Evolutionary conservation across 1,140 invertebrate genomes (phyloP).

Genomic region (Andricus grossulariae): DNA sequence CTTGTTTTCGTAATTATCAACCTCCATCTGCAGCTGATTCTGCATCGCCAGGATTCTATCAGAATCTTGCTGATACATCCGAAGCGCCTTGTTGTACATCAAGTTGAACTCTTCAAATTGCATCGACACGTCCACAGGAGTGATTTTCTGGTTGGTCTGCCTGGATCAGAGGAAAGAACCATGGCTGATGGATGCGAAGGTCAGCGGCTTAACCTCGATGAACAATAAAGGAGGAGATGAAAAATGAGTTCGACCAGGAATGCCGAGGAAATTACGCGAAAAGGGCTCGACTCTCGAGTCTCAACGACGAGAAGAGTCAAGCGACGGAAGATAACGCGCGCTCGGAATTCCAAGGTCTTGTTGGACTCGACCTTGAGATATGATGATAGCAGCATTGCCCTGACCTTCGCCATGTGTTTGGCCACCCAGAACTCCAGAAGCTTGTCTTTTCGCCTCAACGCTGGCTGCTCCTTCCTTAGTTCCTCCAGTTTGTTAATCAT

Average conservation of each 20-base stretch:
- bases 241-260: slow-evolving; percentile 30
- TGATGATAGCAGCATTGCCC: slow-evolving; percentile 23
- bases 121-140: background rate
- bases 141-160: slow-evolving; percentile 5
- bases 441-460: slow-evolving; percentile 48
- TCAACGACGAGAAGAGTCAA: slow-evolving; percentile 22
- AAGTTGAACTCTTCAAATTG: slow-evolving; percentile 41
- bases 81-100: slow-evolving; percentile 49
- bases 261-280: slow-evolving; percentile 28
- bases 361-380: slow-evolving; percentile 21
- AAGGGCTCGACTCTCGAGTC: slow-evolving; percentile 26
- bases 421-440: slow-evolving; percentile 49
- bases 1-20: slow-evolving; percentile 40
- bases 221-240: slow-evolving; percentile 31
- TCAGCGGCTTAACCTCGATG: slow-evolving; percentile 26
- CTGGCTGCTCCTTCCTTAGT: slow-evolving; percentile 38
- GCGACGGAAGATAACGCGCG: slow-evolving; percentile 22
- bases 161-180: background rate
- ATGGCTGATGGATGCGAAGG: slow-evolving; percentile 20
- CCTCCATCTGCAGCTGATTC: slow-evolving; percentile 39
- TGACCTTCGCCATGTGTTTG: slow-evolving; percentile 55
- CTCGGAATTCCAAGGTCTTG: slow-evolving; percentile 26
- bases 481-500: slow-evolving; percentile 47
- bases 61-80: slow-evolving; percentile 47
- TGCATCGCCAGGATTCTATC: slow-evolving; percentile 41